A percentile compares a stretch with the other conserved stretches of the same genome.
phyloP scores from a whole-genome alignment of 2,113 vertebrate genomes.

The Hypomesus transpacificus region DNA sequence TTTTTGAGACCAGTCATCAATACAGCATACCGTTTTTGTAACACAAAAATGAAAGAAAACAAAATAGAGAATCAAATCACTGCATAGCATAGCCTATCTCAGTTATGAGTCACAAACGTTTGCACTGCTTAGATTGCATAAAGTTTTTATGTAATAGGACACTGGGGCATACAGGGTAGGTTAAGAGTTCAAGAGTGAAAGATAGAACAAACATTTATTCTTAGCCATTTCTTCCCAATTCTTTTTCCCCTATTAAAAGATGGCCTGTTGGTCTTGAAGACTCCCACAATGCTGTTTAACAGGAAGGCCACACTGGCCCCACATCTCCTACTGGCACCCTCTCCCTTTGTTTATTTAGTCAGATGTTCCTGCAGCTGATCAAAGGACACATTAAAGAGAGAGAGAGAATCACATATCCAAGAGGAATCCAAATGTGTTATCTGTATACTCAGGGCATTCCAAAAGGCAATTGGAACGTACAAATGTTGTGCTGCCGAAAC shows the following conservation, averaged over 20 bases:
- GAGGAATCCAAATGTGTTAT: constrained; percentile 46
- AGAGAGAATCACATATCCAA: constrained; percentile 34
- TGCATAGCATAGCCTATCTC: constrained; percentile 62
- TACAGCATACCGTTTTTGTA: constrained; percentile 24
- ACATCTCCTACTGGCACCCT: background rate
- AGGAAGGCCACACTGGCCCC: background rate
- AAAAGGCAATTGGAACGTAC: constrained; percentile 41
- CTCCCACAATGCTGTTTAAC: constrained; percentile 12
- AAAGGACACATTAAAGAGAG: constrained; percentile 20
- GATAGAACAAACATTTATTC: constrained; percentile 75
- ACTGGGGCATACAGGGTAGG: constrained; percentile 67
- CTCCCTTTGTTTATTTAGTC: constrained; percentile 29
- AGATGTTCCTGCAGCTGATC: constrained; percentile 42
- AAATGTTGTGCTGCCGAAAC: constrained; percentile 51
- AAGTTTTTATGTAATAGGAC: constrained; percentile 75
- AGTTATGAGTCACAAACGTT: constrained; percentile 69
- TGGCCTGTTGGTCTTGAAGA: constrained; percentile 22
- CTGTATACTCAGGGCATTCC: constrained; percentile 35
- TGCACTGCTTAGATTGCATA: constrained; percentile 69
- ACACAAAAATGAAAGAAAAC: constrained; percentile 21
- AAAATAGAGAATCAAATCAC: constrained; percentile 42
- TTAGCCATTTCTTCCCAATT: constrained; percentile 50
- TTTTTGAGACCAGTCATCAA: constrained; percentile 11
- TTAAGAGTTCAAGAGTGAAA: constrained; percentile 69
- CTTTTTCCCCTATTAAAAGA: constrained; percentile 51